Base-by-base conservation (phyloP, 2,113 vertebrate species). In the Nesoenas mayeri region DNA sequence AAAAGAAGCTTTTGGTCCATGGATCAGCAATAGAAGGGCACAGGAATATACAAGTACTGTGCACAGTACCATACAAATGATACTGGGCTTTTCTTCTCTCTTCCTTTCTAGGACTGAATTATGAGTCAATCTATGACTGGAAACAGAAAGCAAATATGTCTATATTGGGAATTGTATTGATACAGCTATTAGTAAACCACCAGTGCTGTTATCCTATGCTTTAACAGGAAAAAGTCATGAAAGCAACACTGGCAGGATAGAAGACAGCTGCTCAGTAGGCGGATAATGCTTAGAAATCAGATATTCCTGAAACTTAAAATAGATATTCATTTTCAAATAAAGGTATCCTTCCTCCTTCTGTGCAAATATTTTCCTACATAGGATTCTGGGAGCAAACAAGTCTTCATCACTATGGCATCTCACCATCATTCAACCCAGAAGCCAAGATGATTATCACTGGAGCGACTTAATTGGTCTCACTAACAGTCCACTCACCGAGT, bases 231-330 rank as follows among this genome's bases (percentile, higher is more conserved):
- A 56, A 90, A 95, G 60, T 93, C 38, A 89, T 64, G 86, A 92
- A 78, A 83, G 36, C 57, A 92, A 74, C 56, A 87, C 24, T 75
- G 72, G 20, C 47, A 84, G 71, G 58, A 91, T 57, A 82, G 91
- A 80, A 95, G 91, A 67, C 97, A 97, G 96, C 89, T 96, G 97
- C 75, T 97, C 71, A 91, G 97, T 97, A 93, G 97, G 97, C 19
- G 79, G 96, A 86, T 79, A 93, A 96, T 91, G 93, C 93, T 94
- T 95, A 87, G 75, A 95, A 94, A 96, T 94, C 66, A 93, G n/a
- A 66, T 94, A 91, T 95, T 96, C 91, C 83, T 70, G 77, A 81
- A 92, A 91, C 91, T 92, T 74, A 96, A 97, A 97, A 97, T 96
- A 97, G 94, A 94, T 88, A 93, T 51, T 66, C 70, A 89, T 58